A percentile compares a stretch with the other conserved stretches of the same genome.
Conservation (phyloP, 2,888 invertebrate genomes). For the Leptopilina drosophilae region DNA sequence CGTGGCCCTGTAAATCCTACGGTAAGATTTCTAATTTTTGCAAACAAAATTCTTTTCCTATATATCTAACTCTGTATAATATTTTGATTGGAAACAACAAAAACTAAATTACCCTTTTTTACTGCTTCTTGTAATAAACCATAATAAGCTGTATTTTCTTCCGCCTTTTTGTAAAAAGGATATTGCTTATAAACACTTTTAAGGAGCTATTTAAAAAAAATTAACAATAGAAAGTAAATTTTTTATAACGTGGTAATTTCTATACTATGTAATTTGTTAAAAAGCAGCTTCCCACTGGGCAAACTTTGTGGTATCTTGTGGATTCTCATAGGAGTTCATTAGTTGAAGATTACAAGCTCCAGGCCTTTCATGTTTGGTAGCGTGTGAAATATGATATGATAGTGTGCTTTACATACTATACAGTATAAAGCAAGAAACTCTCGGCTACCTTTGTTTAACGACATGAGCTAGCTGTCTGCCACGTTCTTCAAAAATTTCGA, state of each 20-base stretch:
- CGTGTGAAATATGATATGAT: slow-evolving; percentile 37
- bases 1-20: too few relatives aligned
- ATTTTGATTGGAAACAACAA: too few relatives aligned
- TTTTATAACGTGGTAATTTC: background rate
- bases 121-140: too few relatives aligned
- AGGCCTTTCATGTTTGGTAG: slow-evolving; percentile 38
- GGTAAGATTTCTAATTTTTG: too few relatives aligned
- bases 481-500: slow-evolving; percentile 24
- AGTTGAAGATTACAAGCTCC: slow-evolving; percentile 36
- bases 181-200: too few relatives aligned
- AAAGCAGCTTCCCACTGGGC: slow-evolving; percentile 3
- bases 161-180: too few relatives aligned
- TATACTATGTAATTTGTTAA: slow-evolving; percentile 11
- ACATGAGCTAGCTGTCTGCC: background rate
- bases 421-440: slow-evolving; percentile 31
- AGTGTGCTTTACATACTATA: slow-evolving; percentile 24
- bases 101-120: too few relatives aligned
- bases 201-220: too few relatives aligned
- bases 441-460: slow-evolving; percentile 16
- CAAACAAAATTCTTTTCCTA: too few relatives aligned
- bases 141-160: too few relatives aligned
- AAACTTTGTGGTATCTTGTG: slow-evolving; percentile 33
- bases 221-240: too few relatives aligned
- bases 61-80: too few relatives aligned
- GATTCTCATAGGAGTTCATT: slow-evolving; percentile 38